Evolutionary conservation across 2,797 vertebrate species (phyloP).

Genomic region (Falco naumanni): DNA sequence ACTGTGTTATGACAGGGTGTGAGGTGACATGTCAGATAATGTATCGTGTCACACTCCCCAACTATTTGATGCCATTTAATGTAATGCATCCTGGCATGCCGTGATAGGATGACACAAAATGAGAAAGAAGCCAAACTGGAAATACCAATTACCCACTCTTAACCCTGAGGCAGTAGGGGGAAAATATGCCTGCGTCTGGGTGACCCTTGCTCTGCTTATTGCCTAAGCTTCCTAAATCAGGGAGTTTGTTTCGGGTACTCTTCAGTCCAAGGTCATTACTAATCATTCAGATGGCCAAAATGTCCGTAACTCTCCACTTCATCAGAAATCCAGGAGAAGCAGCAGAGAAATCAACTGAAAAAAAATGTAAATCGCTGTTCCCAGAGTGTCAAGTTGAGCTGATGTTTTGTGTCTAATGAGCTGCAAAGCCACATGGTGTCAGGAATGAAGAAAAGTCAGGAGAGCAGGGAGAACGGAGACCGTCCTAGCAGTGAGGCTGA

Average conservation of each 20-base stretch:
- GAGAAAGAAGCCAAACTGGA: slow-evolving; percentile 61
- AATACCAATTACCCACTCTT: slow-evolving; percentile 66
- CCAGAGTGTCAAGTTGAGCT: slow-evolving; percentile 39
- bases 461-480: background rate
- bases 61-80: slow-evolving; percentile 67
- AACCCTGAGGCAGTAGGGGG: slow-evolving; percentile 44
- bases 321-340: background rate
- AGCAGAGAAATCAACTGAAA: slow-evolving; percentile 34
- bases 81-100: slow-evolving; percentile 56
- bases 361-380: background rate
- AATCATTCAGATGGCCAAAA: slow-evolving; percentile 32
- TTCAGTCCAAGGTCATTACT: background rate
- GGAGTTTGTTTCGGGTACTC: slow-evolving; percentile 10
- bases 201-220: slow-evolving; percentile 54
- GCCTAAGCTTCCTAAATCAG: slow-evolving; percentile 13
- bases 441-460: slow-evolving; percentile 5
- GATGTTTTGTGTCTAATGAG: slow-evolving; percentile 44
- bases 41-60: slow-evolving; percentile 31
- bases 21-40: slow-evolving; percentile 66
- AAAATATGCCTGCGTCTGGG: background rate
- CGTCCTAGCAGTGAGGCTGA: background rate
- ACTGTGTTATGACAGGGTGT: slow-evolving; percentile 62
- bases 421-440: slow-evolving; percentile 35
- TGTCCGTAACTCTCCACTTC: background rate
- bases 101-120: slow-evolving; percentile 60